phyloP scores from a whole-genome alignment of 64 coral and sea anemone genomes.

The Acropora yongei region DNA sequence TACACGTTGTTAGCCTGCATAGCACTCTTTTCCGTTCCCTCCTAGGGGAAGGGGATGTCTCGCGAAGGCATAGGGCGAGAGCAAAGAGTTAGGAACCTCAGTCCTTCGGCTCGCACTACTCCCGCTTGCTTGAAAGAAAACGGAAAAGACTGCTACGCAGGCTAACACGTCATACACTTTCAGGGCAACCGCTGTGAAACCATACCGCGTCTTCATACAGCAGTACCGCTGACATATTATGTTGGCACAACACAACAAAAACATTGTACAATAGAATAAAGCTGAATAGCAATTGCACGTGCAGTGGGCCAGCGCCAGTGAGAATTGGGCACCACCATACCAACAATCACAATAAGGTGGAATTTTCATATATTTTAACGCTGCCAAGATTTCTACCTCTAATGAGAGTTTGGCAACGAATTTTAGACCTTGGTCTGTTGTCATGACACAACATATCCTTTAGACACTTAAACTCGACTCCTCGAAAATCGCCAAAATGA shows the following conservation, averaged over 20 bases:
- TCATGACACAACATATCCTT: slow-evolving; percentile 27
- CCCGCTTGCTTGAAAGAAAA: slow-evolving; percentile 12
- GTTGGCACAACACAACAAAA: slow-evolving; percentile 18
- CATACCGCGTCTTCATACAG: slow-evolving; percentile 31
- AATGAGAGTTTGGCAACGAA: slow-evolving; percentile 30
- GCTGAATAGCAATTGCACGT: slow-evolving; percentile 21
- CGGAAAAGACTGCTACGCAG: neutral
- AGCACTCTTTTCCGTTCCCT: neutral
- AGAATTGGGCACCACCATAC: slow-evolving; percentile 18
- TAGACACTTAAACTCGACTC: slow-evolving; percentile 27
- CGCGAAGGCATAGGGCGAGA: slow-evolving; percentile 18
- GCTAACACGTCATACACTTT: slow-evolving; percentile 26
- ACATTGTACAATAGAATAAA: slow-evolving; percentile 6
- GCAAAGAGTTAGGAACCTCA: slow-evolving; percentile 21
- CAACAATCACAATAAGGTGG: slow-evolving; percentile 20
- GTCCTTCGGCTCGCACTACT: slow-evolving; percentile 2
- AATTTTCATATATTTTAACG: slow-evolving; percentile 18
- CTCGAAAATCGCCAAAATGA: slow-evolving; percentile 17
- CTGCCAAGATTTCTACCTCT: slow-evolving; percentile 33
- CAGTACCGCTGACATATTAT: slow-evolving; percentile 21
- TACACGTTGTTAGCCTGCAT: slow-evolving; percentile 11
- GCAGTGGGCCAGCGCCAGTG: slow-evolving; percentile 18
- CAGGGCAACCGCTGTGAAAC: slow-evolving; percentile 33
- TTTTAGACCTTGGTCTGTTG: slow-evolving; percentile 27
- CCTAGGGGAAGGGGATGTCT: slow-evolving; percentile 21